Base-by-base conservation (phyloP, 2,888 invertebrate genomes). In the Parnassius glacialis region DNA sequence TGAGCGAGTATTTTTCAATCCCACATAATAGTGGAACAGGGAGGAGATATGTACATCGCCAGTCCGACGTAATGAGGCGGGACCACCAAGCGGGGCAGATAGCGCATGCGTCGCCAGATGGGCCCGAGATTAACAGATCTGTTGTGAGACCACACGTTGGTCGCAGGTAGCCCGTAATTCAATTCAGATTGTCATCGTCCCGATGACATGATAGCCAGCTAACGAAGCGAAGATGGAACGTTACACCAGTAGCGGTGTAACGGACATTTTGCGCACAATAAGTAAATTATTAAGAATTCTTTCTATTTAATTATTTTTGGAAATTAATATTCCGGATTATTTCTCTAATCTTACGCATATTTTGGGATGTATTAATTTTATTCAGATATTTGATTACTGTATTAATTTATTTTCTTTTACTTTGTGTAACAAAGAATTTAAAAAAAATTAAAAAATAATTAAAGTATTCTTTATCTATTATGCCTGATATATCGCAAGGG, bases 181-280 rank as follows among this genome's bases (percentile, higher is more conserved):
- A 87, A 91, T 88, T 85, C 81, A 85, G 91, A 91, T 91, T 91
- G 91, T 91, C 91, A 90, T 91, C 90, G 83, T 83, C 76, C 76
- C 79, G 88, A 89, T 89, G 85, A 87, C 80, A 84, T 83, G 90
- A 90, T 90, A 88, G 78, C 67, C 65, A 71, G 77, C 84, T 90
- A 90, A 91, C 90, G 90, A 90, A 90, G 87, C 85, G 82, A 82
- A 79, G 84, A 85, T 80, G 76, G 85, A 84, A 74, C 64, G 75
- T 71, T 69, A 74, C 71, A 70, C 74, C 82, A 76, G 88, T 89
- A 88, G 88, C 87, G 52, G 74, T 59, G 70, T 83, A 84, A 83
- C 85, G 83, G 84, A 79, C 76, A 69, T 64, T 71, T 66, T 34
- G 34, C 34, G 69, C 78, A 76, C 76, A 16, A 70, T 76, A 75